Percentiles rank a stretch among this genome's conserved stretches.
These are phyloP conservation scores for Bungarus multicinctus DNA, from an alignment of 2,113 vertebrate species.

Conservation along the genomic window DNA sequence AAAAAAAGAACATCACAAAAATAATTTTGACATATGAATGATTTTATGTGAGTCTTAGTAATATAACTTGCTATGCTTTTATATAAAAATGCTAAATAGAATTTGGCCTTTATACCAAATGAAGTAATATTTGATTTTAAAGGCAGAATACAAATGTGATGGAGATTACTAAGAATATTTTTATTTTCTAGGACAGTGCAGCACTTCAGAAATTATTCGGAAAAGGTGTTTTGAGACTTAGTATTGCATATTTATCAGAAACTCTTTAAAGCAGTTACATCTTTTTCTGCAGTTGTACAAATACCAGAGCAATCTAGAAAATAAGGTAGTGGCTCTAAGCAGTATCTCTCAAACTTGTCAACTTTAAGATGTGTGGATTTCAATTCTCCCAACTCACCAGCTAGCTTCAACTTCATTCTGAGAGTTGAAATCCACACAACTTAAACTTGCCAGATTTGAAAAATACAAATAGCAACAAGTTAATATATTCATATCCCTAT, in stretches of 20 bases:
- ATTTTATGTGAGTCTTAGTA: not conserved
- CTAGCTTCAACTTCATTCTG: not conserved
- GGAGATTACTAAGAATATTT: not conserved
- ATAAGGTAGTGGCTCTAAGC: not conserved
- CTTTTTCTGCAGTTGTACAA: not conserved
- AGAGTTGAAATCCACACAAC: not conserved
- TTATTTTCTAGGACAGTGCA: not conserved
- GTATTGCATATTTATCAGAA: not conserved
- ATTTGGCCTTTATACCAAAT: not conserved
- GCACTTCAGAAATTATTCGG: not conserved
- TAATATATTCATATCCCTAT: not conserved
- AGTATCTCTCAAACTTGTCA: not conserved
- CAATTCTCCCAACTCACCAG: not conserved
- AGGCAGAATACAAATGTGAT: not conserved
- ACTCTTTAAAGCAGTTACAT: not conserved
- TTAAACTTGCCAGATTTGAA: not conserved
- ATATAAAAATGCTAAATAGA: not conserved
- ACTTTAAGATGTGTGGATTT: not conserved
- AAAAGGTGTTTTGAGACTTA: not conserved
- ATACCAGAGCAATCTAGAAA: not conserved
- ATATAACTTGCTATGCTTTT: not conserved
- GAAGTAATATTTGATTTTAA: conserved; percentile 1
- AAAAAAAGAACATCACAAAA: too few species aligned
- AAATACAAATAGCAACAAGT: not conserved
- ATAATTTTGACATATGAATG: not conserved